phyloP scores from a whole-genome alignment of 2,888 invertebrate genomes.

The Ochlodes sylvanus region DNA sequence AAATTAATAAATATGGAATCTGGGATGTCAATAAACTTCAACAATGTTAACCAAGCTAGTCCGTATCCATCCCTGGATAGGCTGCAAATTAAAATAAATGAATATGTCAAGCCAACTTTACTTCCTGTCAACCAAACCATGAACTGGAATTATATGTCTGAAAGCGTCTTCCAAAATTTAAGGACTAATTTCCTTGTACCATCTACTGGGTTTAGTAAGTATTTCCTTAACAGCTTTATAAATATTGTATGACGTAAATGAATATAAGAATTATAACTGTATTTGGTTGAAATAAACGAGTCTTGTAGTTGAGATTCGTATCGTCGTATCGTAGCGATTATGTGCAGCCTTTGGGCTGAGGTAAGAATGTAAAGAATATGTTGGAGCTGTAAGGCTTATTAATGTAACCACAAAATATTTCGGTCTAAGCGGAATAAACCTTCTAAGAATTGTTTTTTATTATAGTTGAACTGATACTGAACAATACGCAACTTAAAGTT shows the following conservation, averaged over 20 bases:
- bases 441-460: constrained; percentile 40
- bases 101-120: constrained; percentile 68
- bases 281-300: no score
- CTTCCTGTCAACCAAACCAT: constrained; percentile 63
- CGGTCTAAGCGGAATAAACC: no score
- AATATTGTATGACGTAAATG: no score
- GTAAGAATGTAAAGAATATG: no score
- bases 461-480: constrained; percentile 74
- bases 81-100: constrained; percentile 60
- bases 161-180: constrained; percentile 59
- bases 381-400: no score
- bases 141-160: constrained; percentile 63
- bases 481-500: constrained; percentile 66
- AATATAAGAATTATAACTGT: no score
- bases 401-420: no score
- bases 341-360: no score
- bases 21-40: constrained; percentile 63
- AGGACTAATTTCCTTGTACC: constrained; percentile 64
- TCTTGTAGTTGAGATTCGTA: no score
- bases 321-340: no score
- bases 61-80: constrained; percentile 59
- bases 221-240: no score
- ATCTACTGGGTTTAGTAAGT: constrained; percentile 72
- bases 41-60: constrained; percentile 65
- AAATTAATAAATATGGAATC: constrained; percentile 54